Evolutionary conservation across 2,888 invertebrate species (phyloP).

Genomic region (Schizotus pectinicornis): DNA sequence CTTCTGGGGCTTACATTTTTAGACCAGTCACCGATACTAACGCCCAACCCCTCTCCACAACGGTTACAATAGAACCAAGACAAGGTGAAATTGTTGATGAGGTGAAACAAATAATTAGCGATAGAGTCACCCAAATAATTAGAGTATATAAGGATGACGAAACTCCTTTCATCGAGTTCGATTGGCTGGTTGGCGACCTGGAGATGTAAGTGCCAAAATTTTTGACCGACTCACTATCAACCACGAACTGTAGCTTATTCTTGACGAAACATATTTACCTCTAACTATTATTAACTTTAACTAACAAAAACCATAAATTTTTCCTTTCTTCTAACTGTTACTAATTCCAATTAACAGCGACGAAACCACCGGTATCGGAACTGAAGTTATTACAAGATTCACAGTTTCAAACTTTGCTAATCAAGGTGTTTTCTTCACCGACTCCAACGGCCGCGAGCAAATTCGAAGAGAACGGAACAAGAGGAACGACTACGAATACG

Average conservation of each 20-base stretch:
- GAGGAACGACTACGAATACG: constrained; percentile 74
- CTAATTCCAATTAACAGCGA: too few species aligned
- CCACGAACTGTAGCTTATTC: too few species aligned
- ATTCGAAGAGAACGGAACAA: constrained; percentile 65
- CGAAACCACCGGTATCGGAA: neutral
- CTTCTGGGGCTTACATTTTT: too few species aligned
- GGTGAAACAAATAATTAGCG: too few species aligned
- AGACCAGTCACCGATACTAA: too few species aligned
- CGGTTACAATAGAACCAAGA: too few species aligned
- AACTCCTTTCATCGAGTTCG: constrained; percentile 64
- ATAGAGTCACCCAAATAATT: constrained; percentile 65
- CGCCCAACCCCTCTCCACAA: too few species aligned
- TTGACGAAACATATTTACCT: constrained; percentile 9
- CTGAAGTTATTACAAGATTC: constrained; percentile 81
- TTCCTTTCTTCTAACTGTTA: neutral
- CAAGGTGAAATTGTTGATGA: too few species aligned
- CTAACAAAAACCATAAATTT: neutral
- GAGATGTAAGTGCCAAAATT: too few species aligned
- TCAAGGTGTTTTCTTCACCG: constrained; percentile 75
- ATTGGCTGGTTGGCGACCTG: constrained; percentile 70
- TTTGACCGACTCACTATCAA: too few species aligned
- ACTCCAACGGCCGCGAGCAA: constrained; percentile 76
- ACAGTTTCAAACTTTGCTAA: constrained; percentile 60
- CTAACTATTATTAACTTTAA: neutral
- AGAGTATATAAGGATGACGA: constrained; percentile 65